Base-by-base conservation (phyloP, 2,797 vertebrate genomes). In the Danio jaintianensis region DNA sequence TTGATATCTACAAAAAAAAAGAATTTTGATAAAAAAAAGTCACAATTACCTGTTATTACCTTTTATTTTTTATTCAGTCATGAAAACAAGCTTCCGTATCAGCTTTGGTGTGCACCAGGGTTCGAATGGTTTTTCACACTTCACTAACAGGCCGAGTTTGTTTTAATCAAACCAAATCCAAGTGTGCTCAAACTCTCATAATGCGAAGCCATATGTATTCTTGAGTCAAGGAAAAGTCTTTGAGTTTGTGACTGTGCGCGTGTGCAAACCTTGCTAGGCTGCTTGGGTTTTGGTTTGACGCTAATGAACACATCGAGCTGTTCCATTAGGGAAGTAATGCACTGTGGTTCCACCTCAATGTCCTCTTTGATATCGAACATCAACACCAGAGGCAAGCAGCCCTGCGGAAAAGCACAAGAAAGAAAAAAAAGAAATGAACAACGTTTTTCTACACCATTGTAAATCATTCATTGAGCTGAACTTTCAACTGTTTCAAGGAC, bases 301-400 rank as follows among this genome's bases (percentile, higher is more conserved):
- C 98, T 99, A 93, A 99, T 97, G 92, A 99, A 99, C 88, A 99
- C 97, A 42, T 99, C 98, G 75, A 99, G 93, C 90, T 98, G 97
- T 87, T 99, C 98, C 98, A 99, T 99, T 80, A 99, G 88, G 38
- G 97, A 96, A 3, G 97, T 96, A 87, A 98, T 97, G 81, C 96
- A 96, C 86, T 97, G 97, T 8, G 97, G 96, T 87, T 98, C 97
- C 87, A 98, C 96, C 86, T 98, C 96, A 18, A 98, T 95, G 89
- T 99, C 98, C 92, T 99, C 98, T 91, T 99, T 99, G 91, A 99
- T 99, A 93, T 99, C 98, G 90, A 99, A 99, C 98, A 99, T 99
- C 89, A 99, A 92, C 80, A 99, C 98, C 83, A 99, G 95, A 79
- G 98, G 98, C 91, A 99, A 95, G 93, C 98, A 99, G 82, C 98